Percentiles rank a stretch among this genome's conserved stretches.
Evolutionary conservation across 2,113 vertebrate species (phyloP).

Genomic region (Malaclemys terrapin): DNA sequence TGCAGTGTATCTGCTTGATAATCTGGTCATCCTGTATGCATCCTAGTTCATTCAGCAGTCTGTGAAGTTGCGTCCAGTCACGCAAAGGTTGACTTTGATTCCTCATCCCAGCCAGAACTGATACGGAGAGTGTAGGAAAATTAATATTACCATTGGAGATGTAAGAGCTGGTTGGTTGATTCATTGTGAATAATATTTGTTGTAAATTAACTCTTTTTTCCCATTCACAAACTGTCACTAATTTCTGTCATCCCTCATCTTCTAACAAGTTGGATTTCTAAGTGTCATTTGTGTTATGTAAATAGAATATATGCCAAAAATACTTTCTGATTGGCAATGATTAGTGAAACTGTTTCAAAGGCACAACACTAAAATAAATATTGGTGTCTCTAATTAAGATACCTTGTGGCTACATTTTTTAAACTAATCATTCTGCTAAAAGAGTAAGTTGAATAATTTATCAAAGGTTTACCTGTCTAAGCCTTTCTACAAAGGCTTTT

Average conservation of each 20-base stretch:
- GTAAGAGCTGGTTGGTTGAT: background rate
- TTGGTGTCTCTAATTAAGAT: background rate
- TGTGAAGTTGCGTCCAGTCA: background rate
- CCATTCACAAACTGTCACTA: background rate
- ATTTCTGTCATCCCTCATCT: conserved; percentile 46
- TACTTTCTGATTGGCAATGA: background rate
- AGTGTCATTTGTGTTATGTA: conserved; percentile 37
- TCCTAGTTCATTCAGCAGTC: background rate
- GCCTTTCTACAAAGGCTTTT: background rate
- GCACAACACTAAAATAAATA: background rate
- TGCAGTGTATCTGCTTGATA: background rate
- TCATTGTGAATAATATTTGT: rapidly evolving
- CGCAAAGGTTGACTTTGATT: background rate
- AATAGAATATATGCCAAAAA: conserved; percentile 33
- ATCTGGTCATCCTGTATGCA: background rate
- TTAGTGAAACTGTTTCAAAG: conserved; percentile 9
- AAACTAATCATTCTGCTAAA: background rate
- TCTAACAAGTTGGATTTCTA: conserved; percentile 43
- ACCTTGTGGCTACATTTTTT: background rate
- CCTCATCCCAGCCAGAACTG: background rate
- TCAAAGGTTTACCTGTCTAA: background rate
- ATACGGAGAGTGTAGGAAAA: background rate
- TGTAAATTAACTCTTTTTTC: background rate
- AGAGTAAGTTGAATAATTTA: background rate
- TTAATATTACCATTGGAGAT: background rate